Evolutionary conservation across 2,113 vertebrate genomes (phyloP).

Genomic region (Tupaia tana): DNA sequence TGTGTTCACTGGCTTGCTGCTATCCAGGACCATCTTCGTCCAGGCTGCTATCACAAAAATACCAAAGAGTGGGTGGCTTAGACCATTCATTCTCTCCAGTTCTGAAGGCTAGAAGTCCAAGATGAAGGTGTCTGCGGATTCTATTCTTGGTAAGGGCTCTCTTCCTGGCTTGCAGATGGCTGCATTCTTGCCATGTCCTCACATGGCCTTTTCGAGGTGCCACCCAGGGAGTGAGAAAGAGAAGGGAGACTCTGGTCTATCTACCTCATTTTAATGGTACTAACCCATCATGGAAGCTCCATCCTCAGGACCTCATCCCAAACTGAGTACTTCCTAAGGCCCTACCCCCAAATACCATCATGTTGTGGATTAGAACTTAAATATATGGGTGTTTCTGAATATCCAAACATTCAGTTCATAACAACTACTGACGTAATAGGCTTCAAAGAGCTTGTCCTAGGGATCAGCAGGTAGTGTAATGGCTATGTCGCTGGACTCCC

Average conservation of each 20-base stretch:
- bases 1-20: not conserved
- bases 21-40: not conserved
- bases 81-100: not conserved
- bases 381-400: not conserved
- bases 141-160: not conserved
- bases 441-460: not conserved
- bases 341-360: not conserved
- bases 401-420: not conserved
- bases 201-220: not conserved
- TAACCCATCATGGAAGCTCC: not conserved
- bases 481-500: too few species aligned
- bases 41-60: not conserved
- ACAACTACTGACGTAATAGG: not conserved
- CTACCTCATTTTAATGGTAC: not conserved
- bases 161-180: not conserved
- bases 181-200: not conserved
- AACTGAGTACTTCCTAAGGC: not conserved
- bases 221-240: not conserved
- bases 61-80: not conserved
- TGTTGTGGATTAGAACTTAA: not conserved
- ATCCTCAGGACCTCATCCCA: not conserved
- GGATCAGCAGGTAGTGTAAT: too few species aligned
- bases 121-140: not conserved
- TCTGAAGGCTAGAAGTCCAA: not conserved
- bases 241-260: not conserved